phyloP scores from a whole-genome alignment of 2,113 vertebrate species.

The Chaenogobius annularis region DNA sequence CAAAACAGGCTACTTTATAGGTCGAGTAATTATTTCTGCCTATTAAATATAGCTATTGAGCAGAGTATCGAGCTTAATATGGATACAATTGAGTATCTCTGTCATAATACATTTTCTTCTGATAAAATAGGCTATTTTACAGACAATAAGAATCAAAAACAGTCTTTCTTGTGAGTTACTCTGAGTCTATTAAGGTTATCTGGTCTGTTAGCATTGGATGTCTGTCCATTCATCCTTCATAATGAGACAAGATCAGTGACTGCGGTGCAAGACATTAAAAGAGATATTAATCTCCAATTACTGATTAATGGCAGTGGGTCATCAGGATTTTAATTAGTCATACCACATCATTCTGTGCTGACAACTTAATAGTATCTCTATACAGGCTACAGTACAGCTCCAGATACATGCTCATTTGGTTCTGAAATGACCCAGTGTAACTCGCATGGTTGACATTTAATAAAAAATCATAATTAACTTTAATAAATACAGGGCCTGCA shows the following conservation, averaged over 20 bases:
- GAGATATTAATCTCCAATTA: conserved; percentile 65
- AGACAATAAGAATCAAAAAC: too few relatives aligned
- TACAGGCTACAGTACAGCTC: conserved; percentile 22
- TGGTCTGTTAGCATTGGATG: not conserved
- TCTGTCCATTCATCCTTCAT: not conserved
- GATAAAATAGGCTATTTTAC: too few relatives aligned
- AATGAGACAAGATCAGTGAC: conserved; percentile 22
- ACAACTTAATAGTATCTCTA: conserved; percentile 67
- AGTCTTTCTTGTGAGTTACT: not conserved
- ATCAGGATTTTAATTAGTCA: conserved; percentile 68
- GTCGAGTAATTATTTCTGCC: too few relatives aligned
- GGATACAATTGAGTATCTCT: too few relatives aligned
- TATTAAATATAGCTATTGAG: not conserved
- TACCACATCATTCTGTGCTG: conserved; percentile 54
- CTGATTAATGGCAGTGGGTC: conserved; percentile 52
- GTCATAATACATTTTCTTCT: too few relatives aligned
- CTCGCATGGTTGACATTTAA: conserved; percentile 53
- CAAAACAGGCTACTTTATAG: not conserved
- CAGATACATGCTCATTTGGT: conserved; percentile 46
- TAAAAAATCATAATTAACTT: too few relatives aligned
- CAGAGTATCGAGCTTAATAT: too few relatives aligned
- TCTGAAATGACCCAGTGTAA: too few relatives aligned
- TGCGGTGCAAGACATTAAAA: conserved; percentile 28
- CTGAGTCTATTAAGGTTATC: not conserved
- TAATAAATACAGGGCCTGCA: too few relatives aligned